Evolutionary conservation across 2,797 vertebrate genomes (phyloP).

Genomic region (Argyrosomus regius): DNA sequence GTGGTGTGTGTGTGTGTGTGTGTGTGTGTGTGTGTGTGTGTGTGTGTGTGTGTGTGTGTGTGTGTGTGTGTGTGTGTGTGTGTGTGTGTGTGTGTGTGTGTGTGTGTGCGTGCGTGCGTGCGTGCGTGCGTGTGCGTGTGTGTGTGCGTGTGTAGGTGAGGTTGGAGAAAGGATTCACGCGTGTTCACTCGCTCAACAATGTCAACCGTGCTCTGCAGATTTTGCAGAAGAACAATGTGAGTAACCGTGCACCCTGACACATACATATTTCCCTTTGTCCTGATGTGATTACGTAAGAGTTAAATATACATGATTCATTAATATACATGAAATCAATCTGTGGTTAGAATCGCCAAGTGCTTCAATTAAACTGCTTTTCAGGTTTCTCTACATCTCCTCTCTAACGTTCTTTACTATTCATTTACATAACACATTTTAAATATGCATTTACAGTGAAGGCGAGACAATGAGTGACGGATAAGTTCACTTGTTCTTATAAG

Average conservation of each 20-base stretch:
- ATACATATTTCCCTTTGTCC: conserved; percentile 2
- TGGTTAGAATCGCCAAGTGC: too few species aligned
- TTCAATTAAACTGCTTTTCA: too few species aligned
- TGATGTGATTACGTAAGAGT: background rate
- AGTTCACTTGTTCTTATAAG: too few species aligned
- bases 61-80: conserved; percentile 61
- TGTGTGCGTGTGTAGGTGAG: conserved; percentile 88
- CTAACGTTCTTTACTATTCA: background rate
- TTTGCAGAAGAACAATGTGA: conserved; percentile 97
- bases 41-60: conserved; percentile 63
- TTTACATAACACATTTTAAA: background rate
- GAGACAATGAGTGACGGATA: background rate
- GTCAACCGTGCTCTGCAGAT: conserved; percentile 97
- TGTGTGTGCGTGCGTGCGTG: conserved; percentile 56
- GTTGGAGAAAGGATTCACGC: conserved; percentile 94
- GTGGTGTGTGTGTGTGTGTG: conserved; percentile 62
- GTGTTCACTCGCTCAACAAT: conserved; percentile 98
- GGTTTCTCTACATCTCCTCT: conserved; percentile 2
- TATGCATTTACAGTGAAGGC: background rate
- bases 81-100: background rate
- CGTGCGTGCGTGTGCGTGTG: conserved; percentile 52
- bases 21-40: conserved; percentile 60
- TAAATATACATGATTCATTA: conserved; percentile 10
- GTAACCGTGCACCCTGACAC: conserved; percentile 67
- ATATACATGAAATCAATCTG: too few species aligned